Percentiles rank a stretch among this genome's conserved stretches.
These are phyloP conservation scores for Motacilla alba DNA, from an alignment of 2,113 vertebrate species.

Conservation along the genomic window DNA sequence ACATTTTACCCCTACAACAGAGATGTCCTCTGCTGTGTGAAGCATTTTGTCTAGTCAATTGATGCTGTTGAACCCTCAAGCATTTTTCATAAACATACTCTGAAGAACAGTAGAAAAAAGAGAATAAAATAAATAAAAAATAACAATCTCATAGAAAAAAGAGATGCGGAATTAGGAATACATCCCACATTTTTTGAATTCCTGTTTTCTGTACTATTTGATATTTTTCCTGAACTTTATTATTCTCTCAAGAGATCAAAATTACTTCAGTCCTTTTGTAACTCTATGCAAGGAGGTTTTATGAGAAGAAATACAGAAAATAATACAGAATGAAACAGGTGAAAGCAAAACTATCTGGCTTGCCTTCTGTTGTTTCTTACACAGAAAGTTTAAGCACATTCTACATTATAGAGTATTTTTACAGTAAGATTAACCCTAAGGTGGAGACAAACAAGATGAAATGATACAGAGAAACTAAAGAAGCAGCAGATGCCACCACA, in stretches of 20 bases:
- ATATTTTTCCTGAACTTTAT: neutral
- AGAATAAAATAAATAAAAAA: neutral
- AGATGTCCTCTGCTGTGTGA: neutral
- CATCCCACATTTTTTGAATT: neutral
- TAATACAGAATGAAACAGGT: neutral
- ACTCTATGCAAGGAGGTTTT: neutral
- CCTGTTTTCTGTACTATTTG: neutral
- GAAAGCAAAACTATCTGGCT: neutral
- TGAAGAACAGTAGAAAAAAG: neutral
- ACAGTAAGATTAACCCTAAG: neutral
- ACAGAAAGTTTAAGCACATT: neutral
- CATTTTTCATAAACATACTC: neutral
- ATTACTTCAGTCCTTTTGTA: neutral
- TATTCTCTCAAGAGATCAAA: neutral
- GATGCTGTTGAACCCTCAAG: neutral
- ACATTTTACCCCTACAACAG: neutral
- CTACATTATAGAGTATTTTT: neutral
- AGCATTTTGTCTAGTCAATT: neutral
- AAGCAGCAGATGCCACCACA: neutral
- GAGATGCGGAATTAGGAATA: neutral
- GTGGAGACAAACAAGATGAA: neutral
- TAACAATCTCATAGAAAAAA: neutral
- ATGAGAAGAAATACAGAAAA: neutral
- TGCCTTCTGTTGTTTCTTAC: neutral
- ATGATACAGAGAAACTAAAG: neutral